These are phyloP conservation scores for Linnaemya vulpina DNA, from an alignment of 2,888 invertebrate species.

Conservation along the genomic window DNA sequence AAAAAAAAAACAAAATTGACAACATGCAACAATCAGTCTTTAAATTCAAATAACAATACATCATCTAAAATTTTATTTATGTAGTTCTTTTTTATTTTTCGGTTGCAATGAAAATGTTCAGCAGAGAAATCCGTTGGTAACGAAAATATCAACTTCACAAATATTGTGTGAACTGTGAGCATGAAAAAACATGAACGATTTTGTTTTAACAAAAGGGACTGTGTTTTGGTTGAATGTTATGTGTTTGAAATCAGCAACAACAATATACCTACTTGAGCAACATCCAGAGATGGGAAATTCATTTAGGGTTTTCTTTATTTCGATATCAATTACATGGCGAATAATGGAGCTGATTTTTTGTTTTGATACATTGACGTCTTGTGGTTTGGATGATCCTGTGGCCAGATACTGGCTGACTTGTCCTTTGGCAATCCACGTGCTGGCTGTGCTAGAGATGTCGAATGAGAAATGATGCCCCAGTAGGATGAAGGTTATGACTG, in stretches of 20 bases:
- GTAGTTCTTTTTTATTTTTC: background rate
- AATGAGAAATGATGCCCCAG: too few relatives aligned
- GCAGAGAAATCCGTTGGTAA: conserved; percentile 14
- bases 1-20: conserved; percentile 75
- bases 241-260: conserved; percentile 58
- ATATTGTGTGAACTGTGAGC: conserved; percentile 53
- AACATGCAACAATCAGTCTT: conserved; percentile 72
- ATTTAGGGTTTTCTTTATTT: background rate
- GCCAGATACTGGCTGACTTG: too few relatives aligned
- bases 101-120: conserved; percentile 31
- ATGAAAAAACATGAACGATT: conserved; percentile 55
- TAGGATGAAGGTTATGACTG: too few relatives aligned
- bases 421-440: too few relatives aligned
- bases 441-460: too few relatives aligned
- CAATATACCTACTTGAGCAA: background rate
- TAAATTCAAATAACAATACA: conserved; percentile 70
- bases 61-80: conserved; percentile 59
- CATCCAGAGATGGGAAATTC: background rate
- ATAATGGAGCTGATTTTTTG: too few relatives aligned
- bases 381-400: too few relatives aligned
- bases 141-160: conserved; percentile 38
- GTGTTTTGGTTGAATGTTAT: conserved; percentile 62
- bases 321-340: too few relatives aligned
- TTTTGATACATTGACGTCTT: too few relatives aligned
- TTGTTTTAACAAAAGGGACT: conserved; percentile 54